These are phyloP conservation scores for Drosophila melanosoma DNA, from an alignment of 2,888 invertebrate genomes.

Conservation along the genomic window DNA sequence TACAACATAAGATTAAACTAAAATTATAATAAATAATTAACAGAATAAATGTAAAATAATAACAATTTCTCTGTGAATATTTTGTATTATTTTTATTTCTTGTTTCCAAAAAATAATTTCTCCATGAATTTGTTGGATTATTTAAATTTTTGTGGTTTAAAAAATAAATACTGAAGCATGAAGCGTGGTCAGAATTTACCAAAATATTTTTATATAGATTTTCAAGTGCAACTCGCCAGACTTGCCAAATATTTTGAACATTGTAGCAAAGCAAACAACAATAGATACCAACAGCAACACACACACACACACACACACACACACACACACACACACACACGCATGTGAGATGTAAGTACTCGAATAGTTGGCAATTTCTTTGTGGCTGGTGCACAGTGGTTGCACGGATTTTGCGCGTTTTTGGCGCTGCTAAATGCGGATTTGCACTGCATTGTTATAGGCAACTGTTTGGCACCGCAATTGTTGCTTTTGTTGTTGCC, in stretches of 20 bases:
- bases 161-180: not conserved
- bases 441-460: constrained; percentile 46
- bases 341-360: constrained; percentile 2
- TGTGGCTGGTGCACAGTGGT: constrained; percentile 27
- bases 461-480: constrained; percentile 36
- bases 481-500: not conserved
- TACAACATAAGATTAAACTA: not conserved
- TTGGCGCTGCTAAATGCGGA: constrained; percentile 55
- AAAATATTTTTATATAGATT: not conserved
- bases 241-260: constrained; percentile 6
- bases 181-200: no score
- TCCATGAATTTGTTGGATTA: not conserved
- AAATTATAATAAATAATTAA: not conserved
- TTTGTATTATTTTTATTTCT: no score
- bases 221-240: not conserved
- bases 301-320: not conserved
- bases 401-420: constrained; percentile 44
- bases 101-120: not conserved
- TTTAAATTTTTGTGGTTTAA: not conserved
- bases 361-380: constrained; percentile 39
- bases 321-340: not conserved
- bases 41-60: not conserved
- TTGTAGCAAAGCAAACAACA: not conserved
- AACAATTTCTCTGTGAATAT: no score
- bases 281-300: not conserved